Base-by-base conservation (phyloP, 2,888 invertebrate species). In the Polietes domitor region DNA sequence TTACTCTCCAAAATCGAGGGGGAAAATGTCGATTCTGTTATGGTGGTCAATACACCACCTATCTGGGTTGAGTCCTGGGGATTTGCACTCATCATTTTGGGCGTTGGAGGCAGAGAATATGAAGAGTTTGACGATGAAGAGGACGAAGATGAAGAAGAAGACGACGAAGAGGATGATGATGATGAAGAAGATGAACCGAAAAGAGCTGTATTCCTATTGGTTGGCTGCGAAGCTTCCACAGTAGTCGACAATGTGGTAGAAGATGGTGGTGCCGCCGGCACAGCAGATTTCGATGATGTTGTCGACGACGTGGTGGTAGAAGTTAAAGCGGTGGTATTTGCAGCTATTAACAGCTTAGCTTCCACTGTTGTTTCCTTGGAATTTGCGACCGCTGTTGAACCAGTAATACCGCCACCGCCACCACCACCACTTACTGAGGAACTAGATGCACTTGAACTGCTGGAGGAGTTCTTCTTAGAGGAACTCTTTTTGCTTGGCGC, bases 91-190 rank as follows among this genome's bases (percentile, higher is more conserved):
- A 75, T 58, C 78, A 88, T 77, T 79, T 88, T 88, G n/a, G 90
- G 89, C 19, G 91, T 90, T 4, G 90, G 77, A 10, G 91, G 91
- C 84, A 91, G 71, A 7, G 91, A 91, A 78, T 91, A 90, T 24
- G 91, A 91, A 3, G 91, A 90, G 77, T 91, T 91, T 12, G 91
- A 91, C 41, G 90, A 90, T 5, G 90, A 90, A 65, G 90, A 91
- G 74, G 87, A 90, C 9, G 85, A 85, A 71, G 85, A 84, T 5
- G 86, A 85, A 4, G 86, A 80, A 2, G 86, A 85, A 7, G 83
- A 76, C 10, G 83, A 85, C 19, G 86, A 85, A 12, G 86, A 85
- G 0, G 85, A 86, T 5, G 80, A 82, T 26, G 85, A 73, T 6
- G 85, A 85, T 0, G 85, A 86, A 0, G 80, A 82, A 9, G 85